Evolutionary conservation across 2,797 vertebrate species (phyloP).

Genomic region (Schizopygopsis pylzovi): DNA sequence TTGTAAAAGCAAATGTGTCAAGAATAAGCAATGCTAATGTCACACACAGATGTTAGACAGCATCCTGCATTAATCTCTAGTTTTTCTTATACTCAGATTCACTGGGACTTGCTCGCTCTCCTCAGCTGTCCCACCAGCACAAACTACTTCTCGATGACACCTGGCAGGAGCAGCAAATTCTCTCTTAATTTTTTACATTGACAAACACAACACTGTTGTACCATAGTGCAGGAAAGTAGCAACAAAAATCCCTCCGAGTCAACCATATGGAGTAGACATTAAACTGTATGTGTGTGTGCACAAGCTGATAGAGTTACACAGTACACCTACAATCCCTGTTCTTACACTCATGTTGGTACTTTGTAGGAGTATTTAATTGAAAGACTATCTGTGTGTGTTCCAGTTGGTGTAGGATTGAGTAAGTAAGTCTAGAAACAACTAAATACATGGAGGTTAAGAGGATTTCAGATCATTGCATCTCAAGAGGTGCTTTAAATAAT

Average conservation of each 20-base stretch:
- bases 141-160: slow-evolving; percentile 53
- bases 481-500: too few species aligned
- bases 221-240: slow-evolving; percentile 61
- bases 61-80: too few species aligned
- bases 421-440: neutral
- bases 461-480: slow-evolving; percentile 9
- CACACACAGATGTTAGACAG: neutral
- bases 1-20: neutral
- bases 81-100: neutral
- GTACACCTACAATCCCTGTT: slow-evolving; percentile 69
- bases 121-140: neutral
- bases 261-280: slow-evolving; percentile 73
- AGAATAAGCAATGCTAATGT: neutral
- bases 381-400: slow-evolving; percentile 12
- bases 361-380: slow-evolving; percentile 64
- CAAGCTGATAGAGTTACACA: slow-evolving; percentile 70
- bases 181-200: slow-evolving; percentile 65
- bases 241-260: slow-evolving; percentile 70
- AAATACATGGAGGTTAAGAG: slow-evolving; percentile 23
- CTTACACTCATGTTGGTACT: slow-evolving; percentile 69
- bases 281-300: slow-evolving; percentile 53
- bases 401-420: slow-evolving; percentile 61
- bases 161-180: slow-evolving; percentile 58
- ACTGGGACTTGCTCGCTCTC: neutral
- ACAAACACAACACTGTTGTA: slow-evolving; percentile 55